Conservation (phyloP, 2,113 vertebrate genomes). For the Toxotes jaculatrix region DNA sequence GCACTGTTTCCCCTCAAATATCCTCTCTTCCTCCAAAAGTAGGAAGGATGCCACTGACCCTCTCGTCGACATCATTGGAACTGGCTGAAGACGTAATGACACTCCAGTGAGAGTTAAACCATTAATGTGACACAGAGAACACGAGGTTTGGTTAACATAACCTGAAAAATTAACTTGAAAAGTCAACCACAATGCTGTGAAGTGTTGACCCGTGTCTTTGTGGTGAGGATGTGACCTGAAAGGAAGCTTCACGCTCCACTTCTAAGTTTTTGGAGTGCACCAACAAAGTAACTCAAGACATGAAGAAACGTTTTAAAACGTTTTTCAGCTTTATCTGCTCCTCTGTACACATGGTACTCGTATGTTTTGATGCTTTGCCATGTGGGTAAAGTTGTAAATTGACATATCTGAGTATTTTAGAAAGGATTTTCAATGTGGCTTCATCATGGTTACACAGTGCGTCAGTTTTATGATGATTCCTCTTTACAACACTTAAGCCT, state of each 20-base stretch:
- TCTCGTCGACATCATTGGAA: not conserved
- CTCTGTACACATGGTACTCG: not conserved
- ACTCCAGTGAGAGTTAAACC: not conserved
- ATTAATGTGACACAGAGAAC: not conserved
- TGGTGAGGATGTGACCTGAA: not conserved
- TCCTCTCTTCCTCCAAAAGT: not conserved
- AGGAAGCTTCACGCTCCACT: not conserved
- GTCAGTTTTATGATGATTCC: not conserved
- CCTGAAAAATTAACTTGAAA: not conserved
- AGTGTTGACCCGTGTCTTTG: not conserved
- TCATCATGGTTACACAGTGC: not conserved
- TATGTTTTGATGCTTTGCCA: not conserved
- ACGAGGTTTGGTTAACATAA: not conserved
- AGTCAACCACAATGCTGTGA: not conserved
- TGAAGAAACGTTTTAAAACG: not conserved
- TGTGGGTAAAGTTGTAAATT: not conserved
- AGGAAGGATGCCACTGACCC: not conserved
- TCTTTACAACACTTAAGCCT: no score
- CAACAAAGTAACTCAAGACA: not conserved
- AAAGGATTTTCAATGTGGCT: not conserved
- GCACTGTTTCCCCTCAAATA: slow-evolving; percentile 26
- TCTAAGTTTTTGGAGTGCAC: not conserved
- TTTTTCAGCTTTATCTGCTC: no score
- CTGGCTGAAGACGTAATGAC: not conserved
- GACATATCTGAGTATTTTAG: not conserved